Evolutionary conservation across 1,140 invertebrate species (phyloP), one percentile per base, ranked within the genome.

Genomic region (Penaeus japonicus): DNA sequence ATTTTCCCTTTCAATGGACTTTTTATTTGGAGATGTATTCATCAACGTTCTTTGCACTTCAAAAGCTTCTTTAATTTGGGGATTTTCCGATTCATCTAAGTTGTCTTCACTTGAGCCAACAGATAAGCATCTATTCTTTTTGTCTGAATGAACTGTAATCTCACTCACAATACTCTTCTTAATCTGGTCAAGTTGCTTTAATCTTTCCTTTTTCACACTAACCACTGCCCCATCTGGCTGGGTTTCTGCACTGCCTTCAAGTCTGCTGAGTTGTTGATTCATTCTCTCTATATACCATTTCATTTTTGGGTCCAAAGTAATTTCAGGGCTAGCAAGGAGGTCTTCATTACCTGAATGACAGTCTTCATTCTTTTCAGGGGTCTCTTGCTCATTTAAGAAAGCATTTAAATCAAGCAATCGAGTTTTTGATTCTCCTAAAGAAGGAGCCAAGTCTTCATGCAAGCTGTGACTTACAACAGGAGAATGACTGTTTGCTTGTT

Each of bases 281-380:
- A 54, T 55, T 27, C 84, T 85, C 54, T 85, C 84, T 18, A 85
- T 53, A 24, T 77, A 77, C 5, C 24, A 10, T 32, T 77, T 85
- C 4, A 85, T 24, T 70, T 65, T 53, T 22, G 55, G 32, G 78
- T 81, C 78, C 53, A 87, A 39, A 59, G 85, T 17, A 79, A 87
- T 87, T 62, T 87, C 85, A 54, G 85, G 85, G 47, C 85, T 87
- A 39, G 65, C 57, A 53, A 59, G 65, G 24, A 24, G 27, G 10
- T 65, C 57, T 54, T 78, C 35, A 22, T 20, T 57, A 47, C 15
- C 10, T 39, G n/a, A 4, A n/a, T 32, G 30, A n/a, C 54, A 12
- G 20, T 17, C 5, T 12, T 54, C 30, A 18, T 84, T 55, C 55
- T 77, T 57, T 53, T 17, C 18, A 54, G 79, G 79, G 18, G 55